Evolutionary conservation across 1,140 invertebrate species (phyloP).

Genomic region (Drosophila nigrodunni): DNA sequence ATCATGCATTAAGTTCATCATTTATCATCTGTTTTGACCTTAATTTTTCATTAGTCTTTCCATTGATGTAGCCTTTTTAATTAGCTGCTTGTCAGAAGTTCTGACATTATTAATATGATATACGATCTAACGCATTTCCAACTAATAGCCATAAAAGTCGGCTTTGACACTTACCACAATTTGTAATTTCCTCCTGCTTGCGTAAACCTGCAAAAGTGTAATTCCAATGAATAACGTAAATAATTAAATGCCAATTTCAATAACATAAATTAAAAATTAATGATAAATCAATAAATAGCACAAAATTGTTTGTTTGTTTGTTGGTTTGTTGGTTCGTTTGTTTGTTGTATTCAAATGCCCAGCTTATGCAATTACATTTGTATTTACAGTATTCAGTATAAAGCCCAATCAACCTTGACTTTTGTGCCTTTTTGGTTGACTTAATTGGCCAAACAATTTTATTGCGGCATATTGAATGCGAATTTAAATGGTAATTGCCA

Average conservation of each 20-base stretch:
- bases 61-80: constrained; percentile 26
- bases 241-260: constrained; percentile 33
- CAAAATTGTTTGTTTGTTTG: neutral
- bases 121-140: constrained; percentile 10
- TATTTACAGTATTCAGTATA: constrained; percentile 33
- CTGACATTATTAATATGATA: constrained; percentile 33
- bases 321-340: too few relatives aligned
- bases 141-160: constrained; percentile 16
- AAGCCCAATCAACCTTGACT: constrained; percentile 31
- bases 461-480: constrained; percentile 3
- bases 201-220: constrained; percentile 41
- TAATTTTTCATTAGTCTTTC: constrained; percentile 7
- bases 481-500: neutral
- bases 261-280: constrained; percentile 26
- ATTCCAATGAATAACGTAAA: constrained; percentile 10
- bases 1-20: constrained; percentile 20
- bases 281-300: constrained; percentile 6
- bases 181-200: constrained; percentile 36
- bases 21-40: constrained; percentile 32
- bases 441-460: constrained; percentile 21
- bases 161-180: constrained; percentile 51
- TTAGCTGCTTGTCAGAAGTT: constrained; percentile 25
- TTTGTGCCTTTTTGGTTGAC: constrained; percentile 11
- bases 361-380: constrained; percentile 31
- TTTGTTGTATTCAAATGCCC: constrained; percentile 17